Conservation (phyloP, 2,888 invertebrate species). For the Parapristionchus giblindavisi region DNA sequence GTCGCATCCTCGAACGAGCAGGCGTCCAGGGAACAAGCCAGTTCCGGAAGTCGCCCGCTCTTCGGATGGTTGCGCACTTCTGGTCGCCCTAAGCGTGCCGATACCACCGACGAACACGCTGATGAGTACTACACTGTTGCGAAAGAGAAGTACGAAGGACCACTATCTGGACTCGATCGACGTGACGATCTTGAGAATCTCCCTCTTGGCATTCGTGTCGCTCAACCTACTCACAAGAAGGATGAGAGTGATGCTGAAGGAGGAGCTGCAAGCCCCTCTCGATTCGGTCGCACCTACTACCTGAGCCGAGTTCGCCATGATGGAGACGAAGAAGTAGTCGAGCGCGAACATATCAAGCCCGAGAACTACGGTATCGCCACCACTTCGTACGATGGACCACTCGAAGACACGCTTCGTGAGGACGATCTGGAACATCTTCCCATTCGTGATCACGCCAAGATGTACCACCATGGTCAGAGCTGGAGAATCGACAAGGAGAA, state of each 20-base stretch:
- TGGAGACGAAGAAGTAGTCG: slow-evolving; percentile 24
- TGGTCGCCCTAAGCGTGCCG: background rate
- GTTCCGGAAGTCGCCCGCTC: slow-evolving; percentile 6
- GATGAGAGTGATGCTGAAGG: background rate
- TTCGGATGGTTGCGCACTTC: slow-evolving; percentile 30
- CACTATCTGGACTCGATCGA: slow-evolving; percentile 22
- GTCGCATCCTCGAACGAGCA: background rate
- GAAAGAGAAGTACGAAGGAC: slow-evolving; percentile 18
- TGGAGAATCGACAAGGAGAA: slow-evolving; percentile 29
- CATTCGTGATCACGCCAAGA: slow-evolving; percentile 13
- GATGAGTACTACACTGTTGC: slow-evolving; percentile 24
- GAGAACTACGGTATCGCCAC: slow-evolving; percentile 13
- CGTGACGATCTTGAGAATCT: slow-evolving; percentile 26
- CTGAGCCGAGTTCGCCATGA: slow-evolving; percentile 8
- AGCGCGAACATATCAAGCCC: slow-evolving; percentile 18
- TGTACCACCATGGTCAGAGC: slow-evolving; percentile 27
- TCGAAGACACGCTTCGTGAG: slow-evolving; percentile 30
- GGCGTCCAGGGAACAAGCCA: background rate
- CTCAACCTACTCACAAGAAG: slow-evolving; percentile 7
- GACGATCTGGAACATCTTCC: slow-evolving; percentile 29
- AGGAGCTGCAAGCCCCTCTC: slow-evolving; percentile 19
- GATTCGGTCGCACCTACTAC: slow-evolving; percentile 18
- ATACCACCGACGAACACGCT: background rate
- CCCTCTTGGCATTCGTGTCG: slow-evolving; percentile 20
- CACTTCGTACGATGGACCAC: slow-evolving; percentile 19